Evolutionary conservation across 1,140 invertebrate genomes (phyloP).

Genomic region (Lepidurus packardi): DNA sequence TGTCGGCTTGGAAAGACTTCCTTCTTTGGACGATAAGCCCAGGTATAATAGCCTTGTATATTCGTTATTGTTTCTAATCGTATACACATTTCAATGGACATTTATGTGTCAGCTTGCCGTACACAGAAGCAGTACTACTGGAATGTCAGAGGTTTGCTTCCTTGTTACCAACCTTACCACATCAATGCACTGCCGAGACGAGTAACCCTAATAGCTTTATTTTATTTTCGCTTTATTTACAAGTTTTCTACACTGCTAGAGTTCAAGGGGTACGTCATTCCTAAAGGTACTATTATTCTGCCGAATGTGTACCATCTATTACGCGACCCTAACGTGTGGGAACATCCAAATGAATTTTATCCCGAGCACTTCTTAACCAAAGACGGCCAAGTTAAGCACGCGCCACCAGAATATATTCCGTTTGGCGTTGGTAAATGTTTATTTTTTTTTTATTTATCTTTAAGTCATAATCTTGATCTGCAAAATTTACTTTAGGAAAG

Average conservation of each 20-base stretch:
- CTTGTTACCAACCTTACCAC: background rate
- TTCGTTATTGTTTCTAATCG: no score
- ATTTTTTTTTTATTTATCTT: background rate
- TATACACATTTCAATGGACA: background rate
- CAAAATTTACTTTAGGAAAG: conserved; percentile 51
- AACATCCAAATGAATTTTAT: conserved; percentile 44
- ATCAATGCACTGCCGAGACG: background rate
- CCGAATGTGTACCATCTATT: conserved; percentile 45
- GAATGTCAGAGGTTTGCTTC: background rate
- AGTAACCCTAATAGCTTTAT: background rate
- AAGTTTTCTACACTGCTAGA: conserved; percentile 48
- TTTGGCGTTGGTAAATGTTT: conserved; percentile 35
- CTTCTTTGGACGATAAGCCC: conserved; percentile 33
- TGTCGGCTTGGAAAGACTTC: conserved; percentile 43
- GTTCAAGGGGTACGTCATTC: conserved; percentile 24
- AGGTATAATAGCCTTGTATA: background rate
- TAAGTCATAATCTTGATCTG: background rate
- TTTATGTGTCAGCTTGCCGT: conserved; percentile 31
- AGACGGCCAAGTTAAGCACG: conserved; percentile 34
- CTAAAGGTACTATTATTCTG: conserved; percentile 38
- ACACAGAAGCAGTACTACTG: conserved; percentile 36
- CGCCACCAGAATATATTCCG: conserved; percentile 34
- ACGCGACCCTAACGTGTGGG: conserved; percentile 42
- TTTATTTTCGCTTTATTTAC: conserved; percentile 40
- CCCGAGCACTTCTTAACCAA: conserved; percentile 35